Evolutionary conservation across 92 coral and sea anemone genomes (phyloP), one percentile per base, ranked within the genome.

Genomic region (Isaurus tuberculatus): DNA sequence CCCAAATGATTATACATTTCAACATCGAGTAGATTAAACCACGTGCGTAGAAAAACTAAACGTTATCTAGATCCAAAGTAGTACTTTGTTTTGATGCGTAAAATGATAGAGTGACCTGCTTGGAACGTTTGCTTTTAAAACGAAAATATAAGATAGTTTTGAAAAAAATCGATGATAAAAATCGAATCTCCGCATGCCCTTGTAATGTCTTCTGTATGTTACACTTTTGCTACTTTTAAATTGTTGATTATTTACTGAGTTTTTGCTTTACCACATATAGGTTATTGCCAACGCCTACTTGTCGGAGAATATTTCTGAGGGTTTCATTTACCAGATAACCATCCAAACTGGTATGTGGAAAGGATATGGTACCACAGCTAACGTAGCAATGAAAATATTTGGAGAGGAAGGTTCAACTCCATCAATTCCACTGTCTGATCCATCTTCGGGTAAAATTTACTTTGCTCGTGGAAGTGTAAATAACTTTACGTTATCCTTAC

Each of bases 311-410:
- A 53, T 64, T 34, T 31, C 57, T 2, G 88, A 79, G 73, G 84
- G 86, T 7, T 89, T 73, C 58, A 68, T 83, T 26, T 95, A 95
- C 74, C 90, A 89, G 30, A 31, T 95, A 23, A 90, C 95, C 29
- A 83, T 94, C 9, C 93, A 89, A 58, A 95, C 98, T 1, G 98
- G 98, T 60, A 95, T 93, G 91, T 91, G 98, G 95, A 89, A 65
- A 22, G 90, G 90, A 43, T 88, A 90, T 48, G 98, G 98, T 14
- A 95, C 98, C 3, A 89, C 97, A 1, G 97, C 98, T 1, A 89
- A 88, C 19, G 97, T 95, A 20, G 88, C 82, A 42, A 80, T 95
- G 63, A 82, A 15, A 19, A 70, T 95, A 55, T 92, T 88, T 44
- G 98, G 98, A 16, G 88, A 88, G 60, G 90, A 86, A 5, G 90